Evolutionary conservation across 30 jellyfish, hydroid and myxozoan species (phyloP).

Genomic region (Aurelia aurita): DNA sequence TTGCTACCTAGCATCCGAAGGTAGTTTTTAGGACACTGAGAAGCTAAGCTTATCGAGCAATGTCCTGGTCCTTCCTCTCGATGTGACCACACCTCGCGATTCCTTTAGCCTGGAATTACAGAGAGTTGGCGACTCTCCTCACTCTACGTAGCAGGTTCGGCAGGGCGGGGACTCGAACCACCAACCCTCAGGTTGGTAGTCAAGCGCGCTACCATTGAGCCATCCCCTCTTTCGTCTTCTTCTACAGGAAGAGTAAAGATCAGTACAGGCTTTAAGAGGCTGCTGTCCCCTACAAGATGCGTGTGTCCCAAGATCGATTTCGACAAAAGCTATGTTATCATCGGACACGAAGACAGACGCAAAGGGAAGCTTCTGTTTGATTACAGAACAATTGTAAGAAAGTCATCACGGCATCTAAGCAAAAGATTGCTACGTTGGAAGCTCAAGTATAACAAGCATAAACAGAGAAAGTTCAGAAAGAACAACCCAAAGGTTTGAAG

Average conservation of each 20-base stretch:
- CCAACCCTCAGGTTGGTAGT: too few species aligned
- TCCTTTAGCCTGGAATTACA: too few species aligned
- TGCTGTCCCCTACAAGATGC: conserved; percentile 68
- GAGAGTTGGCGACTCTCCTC: too few species aligned
- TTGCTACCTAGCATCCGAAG: too few species aligned
- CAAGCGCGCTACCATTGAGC: too few species aligned
- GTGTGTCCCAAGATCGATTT: conserved; percentile 85
- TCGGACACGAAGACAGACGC: conserved; percentile 76
- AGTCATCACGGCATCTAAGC: background rate
- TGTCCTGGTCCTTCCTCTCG: too few species aligned
- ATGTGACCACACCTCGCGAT: too few species aligned
- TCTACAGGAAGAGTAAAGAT: conserved; percentile 65
- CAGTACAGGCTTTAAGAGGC: conserved; percentile 30
- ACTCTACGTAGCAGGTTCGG: too few species aligned
- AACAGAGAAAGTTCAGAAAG: conserved; percentile 14
- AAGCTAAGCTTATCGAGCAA: too few species aligned
- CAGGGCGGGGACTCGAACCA: too few species aligned
- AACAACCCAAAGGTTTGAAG: background rate
- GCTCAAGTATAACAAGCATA: conserved; percentile 15
- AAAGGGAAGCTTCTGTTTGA: conserved; percentile 34
- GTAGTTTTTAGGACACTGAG: too few species aligned
- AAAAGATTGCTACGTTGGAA: conserved; percentile 56
- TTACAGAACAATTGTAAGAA: conserved; percentile 10
- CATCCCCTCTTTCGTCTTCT: too few species aligned
- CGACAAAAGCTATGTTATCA: conserved; percentile 65